Evolutionary conservation across 2,888 invertebrate species (phyloP).

Genomic region (Scotopteryx bipunctaria): DNA sequence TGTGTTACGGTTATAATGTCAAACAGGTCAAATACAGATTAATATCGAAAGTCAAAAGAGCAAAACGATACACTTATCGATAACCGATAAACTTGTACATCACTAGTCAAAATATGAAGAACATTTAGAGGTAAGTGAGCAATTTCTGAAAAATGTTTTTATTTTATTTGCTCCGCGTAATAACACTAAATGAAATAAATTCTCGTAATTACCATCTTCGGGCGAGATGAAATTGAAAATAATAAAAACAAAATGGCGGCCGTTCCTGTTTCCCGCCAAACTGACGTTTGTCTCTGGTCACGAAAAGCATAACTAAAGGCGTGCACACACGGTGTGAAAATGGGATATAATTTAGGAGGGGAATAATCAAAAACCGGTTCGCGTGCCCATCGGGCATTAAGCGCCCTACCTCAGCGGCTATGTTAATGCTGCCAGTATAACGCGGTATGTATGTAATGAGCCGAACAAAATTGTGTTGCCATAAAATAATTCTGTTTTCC

Average conservation of each 20-base stretch:
- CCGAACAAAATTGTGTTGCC: constrained; percentile 82
- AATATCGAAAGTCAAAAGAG: constrained; percentile 25
- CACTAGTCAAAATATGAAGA: constrained; percentile 17
- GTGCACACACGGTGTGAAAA: constrained; percentile 78
- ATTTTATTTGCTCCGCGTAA: constrained; percentile 16
- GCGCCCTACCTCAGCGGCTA: constrained; percentile 73
- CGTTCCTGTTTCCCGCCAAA: constrained; percentile 46
- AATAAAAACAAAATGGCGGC: constrained; percentile 51
- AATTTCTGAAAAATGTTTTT: constrained; percentile 22
- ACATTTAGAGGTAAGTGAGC: constrained; percentile 22
- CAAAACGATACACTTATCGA: constrained; percentile 26
- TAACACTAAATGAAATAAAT: constrained; percentile 32
- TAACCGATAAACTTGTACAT: constrained; percentile 20
- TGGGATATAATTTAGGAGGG: constrained; percentile 80
- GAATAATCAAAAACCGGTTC: constrained; percentile 80
- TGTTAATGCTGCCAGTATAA: constrained; percentile 80
- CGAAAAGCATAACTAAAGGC: constrained; percentile 64
- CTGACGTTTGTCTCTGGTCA: constrained; percentile 70
- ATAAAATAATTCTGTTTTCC: constrained; percentile 81
- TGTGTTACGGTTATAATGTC: constrained; percentile 29
- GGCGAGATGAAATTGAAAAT: constrained; percentile 48
- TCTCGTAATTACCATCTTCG: constrained; percentile 46
- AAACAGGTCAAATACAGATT: constrained; percentile 29
- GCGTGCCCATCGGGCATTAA: constrained; percentile 80
- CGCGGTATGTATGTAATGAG: constrained; percentile 80